phyloP scores from a whole-genome alignment of 2,888 invertebrate genomes.

The Cephus runcator region DNA sequence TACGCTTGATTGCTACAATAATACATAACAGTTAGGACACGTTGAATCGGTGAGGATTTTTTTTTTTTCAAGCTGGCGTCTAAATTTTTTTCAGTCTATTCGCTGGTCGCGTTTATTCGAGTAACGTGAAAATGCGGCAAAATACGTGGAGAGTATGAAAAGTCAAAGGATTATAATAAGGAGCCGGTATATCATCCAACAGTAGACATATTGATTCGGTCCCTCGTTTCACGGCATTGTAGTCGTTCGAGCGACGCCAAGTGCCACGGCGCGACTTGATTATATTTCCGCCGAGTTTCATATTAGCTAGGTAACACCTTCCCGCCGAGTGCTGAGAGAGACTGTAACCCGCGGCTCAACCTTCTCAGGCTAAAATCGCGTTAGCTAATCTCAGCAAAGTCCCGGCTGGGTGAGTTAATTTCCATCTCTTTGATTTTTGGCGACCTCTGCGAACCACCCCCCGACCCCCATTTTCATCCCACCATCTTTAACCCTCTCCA shows the following conservation, averaged over 20 bases:
- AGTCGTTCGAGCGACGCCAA: constrained; percentile 3
- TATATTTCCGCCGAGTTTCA: constrained; percentile 31
- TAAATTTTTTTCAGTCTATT: rapidly evolving
- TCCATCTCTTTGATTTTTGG: constrained; percentile 63
- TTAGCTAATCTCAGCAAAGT: constrained; percentile 40
- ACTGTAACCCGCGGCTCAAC: constrained; percentile 19
- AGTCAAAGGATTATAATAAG: neutral
- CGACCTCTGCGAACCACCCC: constrained; percentile 31
- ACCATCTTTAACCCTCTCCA: constrained; percentile 15
- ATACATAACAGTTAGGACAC: neutral
- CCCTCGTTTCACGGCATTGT: neutral
- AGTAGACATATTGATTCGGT: neutral
- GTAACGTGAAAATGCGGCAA: neutral
- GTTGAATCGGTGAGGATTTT: neutral
- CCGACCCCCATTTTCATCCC: constrained; percentile 9
- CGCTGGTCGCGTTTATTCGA: neutral
- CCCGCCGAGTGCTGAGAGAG: constrained; percentile 20
- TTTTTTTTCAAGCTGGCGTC: neutral
- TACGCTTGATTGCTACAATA: neutral
- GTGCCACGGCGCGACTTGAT: constrained; percentile 17
- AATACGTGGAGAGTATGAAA: neutral
- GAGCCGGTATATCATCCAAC: neutral
- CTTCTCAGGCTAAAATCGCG: constrained; percentile 38
- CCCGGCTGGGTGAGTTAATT: constrained; percentile 47
- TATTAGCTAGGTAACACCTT: constrained; percentile 22